Evolutionary conservation across 2,888 invertebrate genomes (phyloP), one percentile per base, ranked within the genome.

Genomic region (Perdita meconis): DNA sequence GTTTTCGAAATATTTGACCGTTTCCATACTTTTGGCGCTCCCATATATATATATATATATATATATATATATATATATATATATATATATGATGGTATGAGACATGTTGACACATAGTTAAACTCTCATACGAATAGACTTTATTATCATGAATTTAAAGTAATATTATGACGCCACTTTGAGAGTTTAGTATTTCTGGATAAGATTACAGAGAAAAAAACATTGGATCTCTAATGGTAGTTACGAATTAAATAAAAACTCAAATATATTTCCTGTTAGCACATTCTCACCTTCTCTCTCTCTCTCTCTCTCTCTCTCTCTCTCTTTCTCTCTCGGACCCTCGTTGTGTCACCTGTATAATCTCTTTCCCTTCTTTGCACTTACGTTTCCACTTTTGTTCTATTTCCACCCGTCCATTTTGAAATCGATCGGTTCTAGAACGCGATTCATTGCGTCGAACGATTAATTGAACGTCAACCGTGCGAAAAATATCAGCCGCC

Each of bases 101-200:
- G 87, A 87, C 59, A 88, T 87, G 89, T 89, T 89, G 87, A 88
- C 86, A 83, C 69, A 78, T 84, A 86, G 87, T 90, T 90, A 78
- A 89, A 89, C 88, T 90, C 91, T 91, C 90, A 86, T 91, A 89
- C 86, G 70, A 51, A 89, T 88, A 91, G 89, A 90, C 89, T 91
- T 90, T 90, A 91, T 90, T 89, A 91, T 89, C 88, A 88, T 88
- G 88, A 90, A 91, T 89, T 89, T 86, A 87, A 86, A 89, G 82
- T 88, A 89, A 87, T 87, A 90, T 89, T 89, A 88, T 86, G 88
- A 89, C 87, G 88, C 87, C 89, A 88, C 87, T 89, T 90, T 83
- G 88, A 89, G 89, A 90, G 89, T 89, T 89, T 89, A 90, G 88
- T 86, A 86, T 87, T 30, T 86, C 87, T 83, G 83, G 75, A 86